Evolutionary conservation across 2,888 invertebrate species (phyloP), one percentile per base, ranked within the genome.

Genomic region (Polietes domitor): DNA sequence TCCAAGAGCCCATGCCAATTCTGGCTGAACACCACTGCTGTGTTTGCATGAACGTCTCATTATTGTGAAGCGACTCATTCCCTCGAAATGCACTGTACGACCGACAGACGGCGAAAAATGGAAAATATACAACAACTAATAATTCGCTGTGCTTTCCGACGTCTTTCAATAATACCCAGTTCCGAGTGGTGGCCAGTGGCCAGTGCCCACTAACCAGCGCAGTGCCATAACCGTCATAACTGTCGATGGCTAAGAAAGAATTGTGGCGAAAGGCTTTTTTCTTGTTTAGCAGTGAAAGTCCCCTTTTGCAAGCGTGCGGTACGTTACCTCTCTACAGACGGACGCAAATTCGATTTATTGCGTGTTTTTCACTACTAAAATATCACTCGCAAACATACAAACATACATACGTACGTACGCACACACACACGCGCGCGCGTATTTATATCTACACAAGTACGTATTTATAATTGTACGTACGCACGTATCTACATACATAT

Each of bases 311-410:
- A 80, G 70, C 73, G 72, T 76, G 72, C 77, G 78, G 78, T 76
- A 63, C 43, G 75, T 68, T 21, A 72, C 63, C 75, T 47, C 68
- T 53, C 32, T 19, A 79, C 47, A 21, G 79, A 79, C 76, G 71
- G 72, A 76, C 53, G 81, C 41, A 83, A 65, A 77, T 78, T 81
- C 76, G 61, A 81, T 84, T 84, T 79, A 81, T 81, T 84, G 84
- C 81, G 81, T 84, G 84, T 73, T 55, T 28, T 55, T 78, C 75
- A 58, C 68, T 78, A 72, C 50, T 58, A 53, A 74, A 71, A 43
- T 61, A 61, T 65, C 63, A 68, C 58, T 65, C 63, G 58, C 58
- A 5, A 65, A 65, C 63, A 43, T 55, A 10, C 12, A 21, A 28
- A 17, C 53, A 32, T 53, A 53, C 10, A 47, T 24, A 58, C 32